phyloP scores from a whole-genome alignment of 2,113 vertebrate genomes.

The Heptranchias perlo region DNA sequence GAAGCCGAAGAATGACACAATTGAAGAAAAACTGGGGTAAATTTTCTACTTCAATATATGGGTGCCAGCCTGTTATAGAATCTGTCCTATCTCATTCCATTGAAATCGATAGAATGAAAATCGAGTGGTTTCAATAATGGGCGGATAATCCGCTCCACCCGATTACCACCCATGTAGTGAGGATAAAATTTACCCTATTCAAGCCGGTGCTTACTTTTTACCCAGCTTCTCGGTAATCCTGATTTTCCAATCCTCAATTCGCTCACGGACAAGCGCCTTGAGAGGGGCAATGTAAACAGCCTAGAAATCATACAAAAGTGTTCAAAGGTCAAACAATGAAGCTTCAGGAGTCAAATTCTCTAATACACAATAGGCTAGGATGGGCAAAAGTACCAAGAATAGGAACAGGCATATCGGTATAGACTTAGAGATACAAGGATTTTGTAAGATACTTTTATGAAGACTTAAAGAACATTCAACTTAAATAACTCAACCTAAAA shows the following conservation, averaged over 20 bases:
- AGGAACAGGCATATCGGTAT: background rate
- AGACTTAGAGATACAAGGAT: background rate
- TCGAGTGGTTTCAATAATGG: background rate
- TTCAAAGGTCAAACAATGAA: background rate
- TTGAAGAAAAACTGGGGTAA: background rate
- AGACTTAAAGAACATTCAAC: background rate
- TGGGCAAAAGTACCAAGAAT: background rate
- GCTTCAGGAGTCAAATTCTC: constrained; percentile 3
- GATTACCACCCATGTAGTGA: background rate
- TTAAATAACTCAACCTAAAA: constrained; percentile 2
- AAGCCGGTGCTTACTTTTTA: constrained; percentile 72
- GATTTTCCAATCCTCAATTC: constrained; percentile 96
- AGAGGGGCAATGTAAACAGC: constrained; percentile 95
- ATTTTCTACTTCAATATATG: background rate
- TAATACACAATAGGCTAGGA: background rate
- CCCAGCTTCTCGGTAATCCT: constrained; percentile 92
- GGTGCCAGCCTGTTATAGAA: background rate
- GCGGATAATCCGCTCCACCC: too few relatives aligned
- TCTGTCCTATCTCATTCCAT: background rate
- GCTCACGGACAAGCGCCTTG: constrained; percentile 90
- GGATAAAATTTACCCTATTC: background rate
- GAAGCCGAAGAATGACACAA: background rate
- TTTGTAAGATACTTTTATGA: background rate
- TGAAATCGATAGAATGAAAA: background rate
- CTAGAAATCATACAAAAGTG: constrained; percentile 52